Percentiles rank a stretch among this genome's conserved stretches.
These are phyloP conservation scores for Catagonus wagneri DNA, from an alignment of 2,113 vertebrate species.

Conservation along the genomic window DNA sequence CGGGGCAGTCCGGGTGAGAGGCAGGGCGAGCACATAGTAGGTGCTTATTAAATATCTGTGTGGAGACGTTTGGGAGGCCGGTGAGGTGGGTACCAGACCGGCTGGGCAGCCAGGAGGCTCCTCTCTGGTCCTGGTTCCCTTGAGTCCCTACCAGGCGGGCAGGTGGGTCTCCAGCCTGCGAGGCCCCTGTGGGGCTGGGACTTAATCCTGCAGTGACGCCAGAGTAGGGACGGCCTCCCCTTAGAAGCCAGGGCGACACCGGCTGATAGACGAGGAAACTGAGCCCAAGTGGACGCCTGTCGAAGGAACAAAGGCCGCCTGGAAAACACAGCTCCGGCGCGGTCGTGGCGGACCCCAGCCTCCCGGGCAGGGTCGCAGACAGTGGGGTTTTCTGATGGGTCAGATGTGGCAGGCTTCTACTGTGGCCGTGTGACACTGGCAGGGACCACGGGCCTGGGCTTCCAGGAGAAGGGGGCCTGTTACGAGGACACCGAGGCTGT, in stretches of 20 bases:
- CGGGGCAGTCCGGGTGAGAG: background rate
- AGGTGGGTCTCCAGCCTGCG: background rate
- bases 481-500: background rate
- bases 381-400: background rate
- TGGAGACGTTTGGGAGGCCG: background rate
- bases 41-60: fast-evolving
- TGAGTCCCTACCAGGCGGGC: background rate
- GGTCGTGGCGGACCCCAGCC: fast-evolving
- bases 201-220: background rate
- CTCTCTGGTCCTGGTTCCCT: fast-evolving
- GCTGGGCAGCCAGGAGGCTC: background rate
- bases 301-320: fast-evolving
- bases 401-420: background rate
- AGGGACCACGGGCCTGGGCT: background rate
- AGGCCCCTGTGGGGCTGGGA: background rate
- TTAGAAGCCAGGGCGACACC: background rate
- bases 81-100: background rate
- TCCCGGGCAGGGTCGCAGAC: fast-evolving
- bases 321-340: fast-evolving
- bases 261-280: background rate
- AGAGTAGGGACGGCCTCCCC: background rate
- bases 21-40: background rate
- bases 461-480: background rate
- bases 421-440: background rate
- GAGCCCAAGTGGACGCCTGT: fast-evolving